A percentile compares a stretch with the other conserved stretches of the same genome.
Evolutionary conservation across 2,797 vertebrate species (phyloP).

Genomic region (Poecilia picta): DNA sequence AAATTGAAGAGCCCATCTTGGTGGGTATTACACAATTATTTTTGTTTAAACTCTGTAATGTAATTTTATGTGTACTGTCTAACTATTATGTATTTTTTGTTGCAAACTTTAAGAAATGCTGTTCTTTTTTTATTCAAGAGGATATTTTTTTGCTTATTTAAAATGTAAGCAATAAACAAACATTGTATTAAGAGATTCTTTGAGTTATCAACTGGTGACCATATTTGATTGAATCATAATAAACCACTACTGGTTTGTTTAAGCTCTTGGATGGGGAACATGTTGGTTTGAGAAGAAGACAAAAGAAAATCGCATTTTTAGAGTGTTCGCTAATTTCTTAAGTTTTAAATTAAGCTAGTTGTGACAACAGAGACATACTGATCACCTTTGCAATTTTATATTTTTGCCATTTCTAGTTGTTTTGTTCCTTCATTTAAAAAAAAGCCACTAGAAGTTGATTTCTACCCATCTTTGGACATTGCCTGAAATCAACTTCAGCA

Average conservation of each 20-base stretch:
- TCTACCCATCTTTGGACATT: not conserved
- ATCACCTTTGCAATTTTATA: not conserved
- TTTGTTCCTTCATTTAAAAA: not conserved
- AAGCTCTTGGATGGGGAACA: not conserved
- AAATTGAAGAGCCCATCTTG: not conserved
- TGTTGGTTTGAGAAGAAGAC: not conserved
- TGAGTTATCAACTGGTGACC: not conserved
- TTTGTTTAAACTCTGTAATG: not conserved
- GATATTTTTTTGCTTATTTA: constrained; percentile 36
- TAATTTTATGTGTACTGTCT: not conserved
- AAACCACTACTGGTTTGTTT: not conserved
- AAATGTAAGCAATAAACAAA: constrained; percentile 46
- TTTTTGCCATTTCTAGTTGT: too few relatives aligned
- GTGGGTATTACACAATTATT: not conserved
- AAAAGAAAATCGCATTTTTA: not conserved
- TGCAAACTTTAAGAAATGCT: not conserved
- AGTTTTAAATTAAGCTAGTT: not conserved
- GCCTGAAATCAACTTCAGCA: not conserved
- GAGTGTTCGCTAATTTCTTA: not conserved
- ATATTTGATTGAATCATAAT: not conserved
- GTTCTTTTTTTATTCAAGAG: constrained; percentile 12
- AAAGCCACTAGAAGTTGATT: not conserved
- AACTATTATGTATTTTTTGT: not conserved
- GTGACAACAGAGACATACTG: not conserved
- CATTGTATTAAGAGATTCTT: not conserved